Percentiles rank a stretch among this genome's conserved stretches.
Evolutionary conservation across 2,797 vertebrate species (phyloP).

Genomic region (Botia almorhae): DNA sequence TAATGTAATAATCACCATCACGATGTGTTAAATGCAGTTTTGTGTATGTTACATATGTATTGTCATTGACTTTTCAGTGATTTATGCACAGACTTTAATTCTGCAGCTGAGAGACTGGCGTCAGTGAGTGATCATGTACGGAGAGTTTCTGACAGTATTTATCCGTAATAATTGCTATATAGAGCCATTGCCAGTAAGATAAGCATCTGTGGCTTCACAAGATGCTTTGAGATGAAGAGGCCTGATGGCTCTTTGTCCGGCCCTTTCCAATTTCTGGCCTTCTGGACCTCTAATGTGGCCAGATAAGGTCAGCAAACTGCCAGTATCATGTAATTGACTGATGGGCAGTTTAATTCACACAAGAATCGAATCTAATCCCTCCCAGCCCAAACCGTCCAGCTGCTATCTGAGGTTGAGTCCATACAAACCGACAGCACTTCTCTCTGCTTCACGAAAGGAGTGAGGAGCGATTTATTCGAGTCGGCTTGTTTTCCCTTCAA

Average conservation of each 20-base stretch:
- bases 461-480: background rate
- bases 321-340: constrained; percentile 53
- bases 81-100: too few species aligned
- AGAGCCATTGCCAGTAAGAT: constrained; percentile 46
- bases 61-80: too few species aligned
- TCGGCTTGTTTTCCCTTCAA: background rate
- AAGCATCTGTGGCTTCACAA: constrained; percentile 27
- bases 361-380: constrained; percentile 59
- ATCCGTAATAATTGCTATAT: constrained; percentile 42
- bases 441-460: background rate
- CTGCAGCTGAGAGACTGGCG: too few species aligned
- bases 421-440: constrained; percentile 20
- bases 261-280: constrained; percentile 51
- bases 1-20: too few species aligned
- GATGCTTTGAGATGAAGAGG: constrained; percentile 41
- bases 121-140: background rate
- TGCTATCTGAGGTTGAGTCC: constrained; percentile 10
- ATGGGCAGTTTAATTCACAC: constrained; percentile 55
- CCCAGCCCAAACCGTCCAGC: constrained; percentile 45
- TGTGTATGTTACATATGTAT: too few species aligned
- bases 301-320: constrained; percentile 57
- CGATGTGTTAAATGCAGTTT: too few species aligned
- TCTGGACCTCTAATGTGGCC: constrained; percentile 46
- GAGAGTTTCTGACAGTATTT: constrained; percentile 13
- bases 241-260: constrained; percentile 40